Percentiles rank a stretch among this genome's conserved stretches.
These are phyloP conservation scores for Brenthis daphne DNA, from an alignment of 2,888 invertebrate species.

Conservation along the genomic window DNA sequence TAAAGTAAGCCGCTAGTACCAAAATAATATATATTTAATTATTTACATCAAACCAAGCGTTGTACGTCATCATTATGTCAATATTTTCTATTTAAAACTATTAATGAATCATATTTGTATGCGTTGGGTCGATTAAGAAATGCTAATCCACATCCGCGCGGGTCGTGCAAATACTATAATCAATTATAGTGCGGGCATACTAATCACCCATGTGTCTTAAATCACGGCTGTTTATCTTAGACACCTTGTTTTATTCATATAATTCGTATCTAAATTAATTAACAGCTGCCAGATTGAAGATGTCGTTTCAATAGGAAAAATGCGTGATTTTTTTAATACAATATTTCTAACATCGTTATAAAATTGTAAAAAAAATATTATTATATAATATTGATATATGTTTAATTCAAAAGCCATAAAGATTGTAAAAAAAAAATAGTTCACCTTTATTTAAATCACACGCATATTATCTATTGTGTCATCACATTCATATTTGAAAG, in stretches of 20 bases:
- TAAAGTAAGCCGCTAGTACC: too few species aligned
- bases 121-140: constrained; percentile 40
- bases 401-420: too few species aligned
- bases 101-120: constrained; percentile 43
- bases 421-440: too few species aligned
- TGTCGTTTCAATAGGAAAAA: neutral
- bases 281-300: neutral
- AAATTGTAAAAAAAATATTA: too few species aligned
- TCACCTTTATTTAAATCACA: too few species aligned
- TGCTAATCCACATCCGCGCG: constrained; percentile 45
- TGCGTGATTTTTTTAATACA: too few species aligned
- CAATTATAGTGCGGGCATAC: constrained; percentile 41
- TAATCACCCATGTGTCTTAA: constrained; percentile 39
- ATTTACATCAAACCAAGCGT: too few species aligned
- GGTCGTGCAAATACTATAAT: constrained; percentile 39
- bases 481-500: too few species aligned
- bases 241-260: constrained; percentile 16
- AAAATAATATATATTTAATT: neutral
- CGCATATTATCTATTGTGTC: too few species aligned
- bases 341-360: too few species aligned
- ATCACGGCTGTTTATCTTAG: constrained; percentile 27
- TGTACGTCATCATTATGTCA: neutral
- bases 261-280: constrained; percentile 23
- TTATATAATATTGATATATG: too few species aligned
- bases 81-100: constrained; percentile 15